Percentiles rank a stretch among this genome's conserved stretches.
Evolutionary conservation across 2,888 invertebrate genomes (phyloP).

Genomic region (Zeuzera pyrina): DNA sequence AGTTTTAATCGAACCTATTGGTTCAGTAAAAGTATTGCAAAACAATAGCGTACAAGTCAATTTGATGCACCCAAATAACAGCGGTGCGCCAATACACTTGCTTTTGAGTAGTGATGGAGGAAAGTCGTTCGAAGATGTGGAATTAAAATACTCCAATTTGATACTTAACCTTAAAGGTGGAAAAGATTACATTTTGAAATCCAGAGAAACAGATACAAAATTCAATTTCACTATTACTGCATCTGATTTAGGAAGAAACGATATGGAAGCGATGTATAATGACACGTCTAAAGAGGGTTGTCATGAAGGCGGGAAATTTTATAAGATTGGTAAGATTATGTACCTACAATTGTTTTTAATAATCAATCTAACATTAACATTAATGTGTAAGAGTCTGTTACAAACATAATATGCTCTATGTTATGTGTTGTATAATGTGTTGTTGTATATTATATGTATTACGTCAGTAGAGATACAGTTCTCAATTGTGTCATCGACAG

Average conservation of each 20-base stretch:
- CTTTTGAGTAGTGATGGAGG: conserved; percentile 56
- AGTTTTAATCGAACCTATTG: conserved; percentile 52
- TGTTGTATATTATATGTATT: no score
- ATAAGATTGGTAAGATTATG: conserved; percentile 44
- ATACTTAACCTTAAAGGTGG: conserved; percentile 57
- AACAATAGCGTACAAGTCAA: conserved; percentile 65
- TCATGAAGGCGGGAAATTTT: conserved; percentile 46
- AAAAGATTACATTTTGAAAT: conserved; percentile 57
- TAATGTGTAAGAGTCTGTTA: no score
- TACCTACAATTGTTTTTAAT: background rate
- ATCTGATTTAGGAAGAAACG: conserved; percentile 25
- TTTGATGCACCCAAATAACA: conserved; percentile 47
- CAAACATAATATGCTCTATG: no score
- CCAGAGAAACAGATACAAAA: conserved; percentile 60
- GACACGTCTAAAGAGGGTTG: conserved; percentile 39
- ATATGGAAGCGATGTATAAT: conserved; percentile 28
- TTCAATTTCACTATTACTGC: conserved; percentile 62
- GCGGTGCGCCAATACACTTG: conserved; percentile 50
- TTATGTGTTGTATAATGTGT: no score
- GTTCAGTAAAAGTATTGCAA: conserved; percentile 57
- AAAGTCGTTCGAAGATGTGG: conserved; percentile 42
- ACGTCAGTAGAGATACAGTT: no score
- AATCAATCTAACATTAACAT: no score
- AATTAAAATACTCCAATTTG: conserved; percentile 51
- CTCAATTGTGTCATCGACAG: no score